Percentiles rank a stretch among this genome's conserved stretches.
These are phyloP conservation scores for Malurus alboscapulatus DNA, from an alignment of 2,113 vertebrate genomes.

Conservation along the genomic window DNA sequence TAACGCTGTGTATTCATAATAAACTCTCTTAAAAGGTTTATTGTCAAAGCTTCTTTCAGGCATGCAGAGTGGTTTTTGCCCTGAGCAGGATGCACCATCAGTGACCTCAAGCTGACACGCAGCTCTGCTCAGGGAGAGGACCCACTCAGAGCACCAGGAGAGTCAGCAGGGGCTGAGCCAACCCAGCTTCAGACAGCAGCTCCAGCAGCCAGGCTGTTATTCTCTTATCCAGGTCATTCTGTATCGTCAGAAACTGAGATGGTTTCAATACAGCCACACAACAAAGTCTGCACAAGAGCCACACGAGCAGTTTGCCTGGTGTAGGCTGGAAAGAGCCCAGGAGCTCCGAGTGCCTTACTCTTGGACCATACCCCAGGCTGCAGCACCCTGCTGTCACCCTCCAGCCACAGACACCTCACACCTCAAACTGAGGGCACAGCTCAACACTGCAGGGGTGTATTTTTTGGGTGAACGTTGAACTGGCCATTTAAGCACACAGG, in stretches of 20 bases:
- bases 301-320: neutral
- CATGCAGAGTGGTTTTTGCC: slow-evolving; percentile 29
- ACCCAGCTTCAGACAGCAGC: neutral
- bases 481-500: neutral
- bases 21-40: slow-evolving; percentile 44
- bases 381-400: neutral
- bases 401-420: neutral
- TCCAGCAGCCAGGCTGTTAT: neutral
- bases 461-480: neutral
- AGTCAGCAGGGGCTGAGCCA: slow-evolving; percentile 2
- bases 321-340: neutral
- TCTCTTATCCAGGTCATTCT: neutral
- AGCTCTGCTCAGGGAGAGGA: neutral
- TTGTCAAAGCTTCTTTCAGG: slow-evolving; percentile 44
- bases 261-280: neutral
- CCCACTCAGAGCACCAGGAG: neutral
- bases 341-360: neutral
- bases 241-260: neutral
- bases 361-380: neutral
- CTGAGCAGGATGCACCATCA: slow-evolving; percentile 4
- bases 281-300: neutral
- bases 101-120: neutral
- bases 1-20: slow-evolving; percentile 19
- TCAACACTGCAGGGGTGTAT: fast-evolving
- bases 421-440: neutral